phyloP scores from a whole-genome alignment of 2,888 invertebrate species.

The Allygus modestus region DNA sequence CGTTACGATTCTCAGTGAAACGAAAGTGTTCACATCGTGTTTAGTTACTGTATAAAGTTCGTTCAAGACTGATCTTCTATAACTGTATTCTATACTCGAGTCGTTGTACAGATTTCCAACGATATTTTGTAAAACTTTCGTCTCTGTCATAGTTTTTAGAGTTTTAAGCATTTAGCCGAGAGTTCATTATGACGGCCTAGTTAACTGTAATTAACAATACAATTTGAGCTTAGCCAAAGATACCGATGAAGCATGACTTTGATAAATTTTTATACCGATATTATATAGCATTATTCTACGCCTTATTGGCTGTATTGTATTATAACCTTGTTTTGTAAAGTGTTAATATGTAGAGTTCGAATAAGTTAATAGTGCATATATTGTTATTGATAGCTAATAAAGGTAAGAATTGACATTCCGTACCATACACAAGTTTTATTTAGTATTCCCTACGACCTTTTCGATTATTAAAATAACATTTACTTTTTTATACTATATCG shows the following conservation, averaged over 20 bases:
- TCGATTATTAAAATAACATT: no score
- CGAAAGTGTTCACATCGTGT: slow-evolving; percentile 38
- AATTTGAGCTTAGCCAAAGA: slow-evolving; percentile 60
- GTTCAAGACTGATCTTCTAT: slow-evolving; percentile 48
- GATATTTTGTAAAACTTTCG: slow-evolving; percentile 49
- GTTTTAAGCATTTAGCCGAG: slow-evolving; percentile 35
- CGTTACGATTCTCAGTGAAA: slow-evolving; percentile 36
- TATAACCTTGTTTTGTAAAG: slow-evolving; percentile 53
- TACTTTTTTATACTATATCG: background rate
- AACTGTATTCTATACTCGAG: slow-evolving; percentile 7
- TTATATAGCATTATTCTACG: slow-evolving; percentile 37
- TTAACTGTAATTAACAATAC: slow-evolving; percentile 5
- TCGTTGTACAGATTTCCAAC: slow-evolving; percentile 27
- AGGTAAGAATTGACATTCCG: slow-evolving; percentile 56
- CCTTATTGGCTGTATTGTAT: slow-evolving; percentile 42
- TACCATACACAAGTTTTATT: slow-evolving; percentile 4
- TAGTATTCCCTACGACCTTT: background rate
- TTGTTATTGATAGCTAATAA: slow-evolving; percentile 55
- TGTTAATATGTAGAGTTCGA: slow-evolving; percentile 53
- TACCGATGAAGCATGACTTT: slow-evolving; percentile 24
- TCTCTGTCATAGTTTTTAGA: slow-evolving; percentile 38
- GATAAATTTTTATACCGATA: slow-evolving; percentile 58
- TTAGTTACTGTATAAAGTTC: slow-evolving; percentile 28
- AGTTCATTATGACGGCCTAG: slow-evolving; percentile 43
- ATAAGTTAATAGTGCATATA: slow-evolving; percentile 51